Base-by-base conservation (phyloP, 2,113 vertebrate species). In the Motacilla alba region DNA sequence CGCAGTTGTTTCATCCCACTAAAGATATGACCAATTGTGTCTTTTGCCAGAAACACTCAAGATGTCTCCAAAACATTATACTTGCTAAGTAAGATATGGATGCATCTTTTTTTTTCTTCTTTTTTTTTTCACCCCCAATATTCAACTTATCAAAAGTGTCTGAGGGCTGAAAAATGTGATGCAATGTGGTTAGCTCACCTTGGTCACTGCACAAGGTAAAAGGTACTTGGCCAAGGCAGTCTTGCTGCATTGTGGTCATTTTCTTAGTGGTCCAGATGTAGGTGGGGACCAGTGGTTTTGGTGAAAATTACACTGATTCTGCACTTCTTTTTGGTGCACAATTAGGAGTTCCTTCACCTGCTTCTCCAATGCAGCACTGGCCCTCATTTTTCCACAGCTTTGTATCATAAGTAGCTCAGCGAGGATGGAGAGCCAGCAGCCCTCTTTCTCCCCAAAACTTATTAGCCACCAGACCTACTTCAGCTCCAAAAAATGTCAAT, bases 401-500 rank as follows among this genome's bases (percentile, higher is more conserved):
- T 55, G 10, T 30, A 44, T 50, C 83, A 68, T 69, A 78, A 43
- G 27, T 89, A 60, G 7, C 43, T 82, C 75, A 87, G 15, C 0
- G 1, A 70, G 35, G 30, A 44, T 15, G 9, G 56, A 80, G 24
- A 91, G 30, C n/a, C 37, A 89, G 70, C 39, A 83, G 18, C 58
- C 58, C 19, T 41, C 10, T 63, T 87, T 87, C 52, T 87, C 66
- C 58, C 66, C n/a, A 58, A 87, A 90, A 86, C 79, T 56, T 93
- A 91, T 87, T 94, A 95, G 79, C 70, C 68, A 89, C n/a, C 47
- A 90, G 52, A 66, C 53, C 74, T 86, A 87, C 63, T 90, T 97
- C 92, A 96, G 79, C 79, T 93, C 62, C 74, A 84, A 96, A 94
- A 97, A 75, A 94, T 95, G 84, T 73, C 78, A 95, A 62, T 78